A percentile compares a stretch with the other conserved stretches of the same genome.
These are phyloP conservation scores for Enteromius viviparus DNA, from an alignment of 2,797 vertebrate species.

Conservation along the genomic window DNA sequence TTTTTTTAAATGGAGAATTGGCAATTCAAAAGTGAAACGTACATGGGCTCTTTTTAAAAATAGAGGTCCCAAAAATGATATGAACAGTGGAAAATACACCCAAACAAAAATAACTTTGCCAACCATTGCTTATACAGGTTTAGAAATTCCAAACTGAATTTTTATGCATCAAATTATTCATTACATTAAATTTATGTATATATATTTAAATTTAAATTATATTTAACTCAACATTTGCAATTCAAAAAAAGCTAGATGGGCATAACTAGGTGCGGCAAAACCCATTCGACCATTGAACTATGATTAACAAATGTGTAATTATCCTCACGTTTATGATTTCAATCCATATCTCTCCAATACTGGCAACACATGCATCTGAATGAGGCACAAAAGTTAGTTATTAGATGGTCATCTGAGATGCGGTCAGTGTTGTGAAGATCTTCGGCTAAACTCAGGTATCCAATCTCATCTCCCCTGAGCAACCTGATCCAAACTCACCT, in stretches of 20 bases:
- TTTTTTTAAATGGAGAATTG: no score
- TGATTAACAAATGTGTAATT: neutral
- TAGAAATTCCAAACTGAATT: neutral
- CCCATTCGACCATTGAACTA: neutral
- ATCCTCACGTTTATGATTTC: neutral
- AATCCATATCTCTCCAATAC: no score
- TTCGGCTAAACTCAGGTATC: neutral
- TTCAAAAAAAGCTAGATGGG: slow-evolving; percentile 6
- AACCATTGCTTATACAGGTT: neutral
- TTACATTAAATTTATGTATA: no score
- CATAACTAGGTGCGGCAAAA: slow-evolving; percentile 16
- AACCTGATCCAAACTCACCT: slow-evolving; percentile 13
- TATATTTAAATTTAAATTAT: no score
- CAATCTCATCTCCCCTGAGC: neutral
- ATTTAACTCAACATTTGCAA: neutral
- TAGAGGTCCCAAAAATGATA: neutral
- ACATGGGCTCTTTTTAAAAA: neutral
- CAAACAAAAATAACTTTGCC: neutral
- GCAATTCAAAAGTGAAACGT: neutral
- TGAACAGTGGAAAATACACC: neutral
- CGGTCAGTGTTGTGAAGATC: neutral
- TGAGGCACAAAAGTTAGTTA: neutral
- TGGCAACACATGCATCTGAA: neutral
- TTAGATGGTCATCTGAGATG: neutral
- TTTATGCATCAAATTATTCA: neutral